phyloP scores from a whole-genome alignment of 2,113 vertebrate genomes.

The Chloropsis cyanopogon region DNA sequence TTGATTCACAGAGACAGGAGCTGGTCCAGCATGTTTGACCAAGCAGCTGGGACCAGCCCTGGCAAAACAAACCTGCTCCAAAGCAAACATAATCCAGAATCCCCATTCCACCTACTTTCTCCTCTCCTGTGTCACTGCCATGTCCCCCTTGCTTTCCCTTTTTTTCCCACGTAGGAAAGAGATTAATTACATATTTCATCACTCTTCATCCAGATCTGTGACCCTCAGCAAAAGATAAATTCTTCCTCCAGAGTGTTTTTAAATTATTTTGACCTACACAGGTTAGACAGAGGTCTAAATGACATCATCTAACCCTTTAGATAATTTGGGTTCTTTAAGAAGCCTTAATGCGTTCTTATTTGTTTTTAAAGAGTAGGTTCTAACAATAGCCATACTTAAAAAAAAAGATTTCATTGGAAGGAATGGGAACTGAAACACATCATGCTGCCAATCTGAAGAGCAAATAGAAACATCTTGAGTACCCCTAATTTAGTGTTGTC shows the following conservation, averaged over 20 bases:
- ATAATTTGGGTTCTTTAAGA: background rate
- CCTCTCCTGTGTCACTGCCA: background rate
- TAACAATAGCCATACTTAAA: background rate
- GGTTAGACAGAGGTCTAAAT: background rate
- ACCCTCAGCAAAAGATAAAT: background rate
- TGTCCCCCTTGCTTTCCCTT: background rate
- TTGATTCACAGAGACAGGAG: background rate
- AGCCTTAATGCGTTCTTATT: background rate
- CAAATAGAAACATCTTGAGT: background rate
- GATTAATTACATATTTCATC: background rate
- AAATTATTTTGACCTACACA: background rate
- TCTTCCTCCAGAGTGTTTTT: background rate
- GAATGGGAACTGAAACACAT: background rate
- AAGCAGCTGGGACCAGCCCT: background rate
- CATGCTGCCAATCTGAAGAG: background rate
- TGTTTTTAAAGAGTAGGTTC: background rate
- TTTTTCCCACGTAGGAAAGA: background rate
- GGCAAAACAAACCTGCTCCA: constrained; percentile 13
- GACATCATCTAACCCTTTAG: background rate
- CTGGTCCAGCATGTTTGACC: background rate
- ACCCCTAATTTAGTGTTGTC: background rate
- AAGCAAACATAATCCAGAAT: background rate
- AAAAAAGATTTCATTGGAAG: background rate
- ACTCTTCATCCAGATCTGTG: background rate
- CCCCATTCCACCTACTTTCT: background rate